phyloP scores from a whole-genome alignment of 2,888 invertebrate species.

The Graphium colonna region DNA sequence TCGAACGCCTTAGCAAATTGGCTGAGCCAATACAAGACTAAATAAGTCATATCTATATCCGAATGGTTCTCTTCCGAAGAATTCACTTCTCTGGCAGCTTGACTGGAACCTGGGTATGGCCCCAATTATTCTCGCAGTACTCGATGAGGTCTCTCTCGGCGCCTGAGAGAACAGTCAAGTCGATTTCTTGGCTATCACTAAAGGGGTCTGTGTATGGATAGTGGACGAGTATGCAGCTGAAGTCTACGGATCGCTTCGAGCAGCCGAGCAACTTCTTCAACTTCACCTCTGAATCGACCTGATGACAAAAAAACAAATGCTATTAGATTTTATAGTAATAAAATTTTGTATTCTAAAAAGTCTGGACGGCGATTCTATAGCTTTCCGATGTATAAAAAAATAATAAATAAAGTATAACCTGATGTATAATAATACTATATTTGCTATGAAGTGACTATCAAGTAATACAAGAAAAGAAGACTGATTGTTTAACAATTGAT shows the following conservation, averaged over 20 bases:
- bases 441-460: too few species aligned
- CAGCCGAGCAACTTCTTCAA: slow-evolving; percentile 69
- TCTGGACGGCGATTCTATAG: too few species aligned
- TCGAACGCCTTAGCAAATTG: slow-evolving; percentile 48
- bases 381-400: too few species aligned
- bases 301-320: slow-evolving; percentile 33
- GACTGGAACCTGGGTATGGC: slow-evolving; percentile 81
- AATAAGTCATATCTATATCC: slow-evolving; percentile 19
- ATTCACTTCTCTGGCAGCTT: slow-evolving; percentile 83
- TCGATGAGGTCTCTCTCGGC: slow-evolving; percentile 82
- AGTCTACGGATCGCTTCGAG: slow-evolving; percentile 65
- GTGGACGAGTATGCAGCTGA: slow-evolving; percentile 79
- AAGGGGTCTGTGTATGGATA: slow-evolving; percentile 71
- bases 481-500: too few species aligned
- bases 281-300: slow-evolving; percentile 80
- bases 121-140: slow-evolving; percentile 84
- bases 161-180: slow-evolving; percentile 75
- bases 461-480: too few species aligned
- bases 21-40: slow-evolving; percentile 23
- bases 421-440: too few species aligned
- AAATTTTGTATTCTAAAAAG: too few species aligned
- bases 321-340: too few species aligned
- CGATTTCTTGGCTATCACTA: slow-evolving; percentile 63
- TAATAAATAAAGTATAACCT: too few species aligned
- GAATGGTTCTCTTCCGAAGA: slow-evolving; percentile 12